phyloP scores from a whole-genome alignment of 2,113 vertebrate genomes.

The Acinonyx jubatus region DNA sequence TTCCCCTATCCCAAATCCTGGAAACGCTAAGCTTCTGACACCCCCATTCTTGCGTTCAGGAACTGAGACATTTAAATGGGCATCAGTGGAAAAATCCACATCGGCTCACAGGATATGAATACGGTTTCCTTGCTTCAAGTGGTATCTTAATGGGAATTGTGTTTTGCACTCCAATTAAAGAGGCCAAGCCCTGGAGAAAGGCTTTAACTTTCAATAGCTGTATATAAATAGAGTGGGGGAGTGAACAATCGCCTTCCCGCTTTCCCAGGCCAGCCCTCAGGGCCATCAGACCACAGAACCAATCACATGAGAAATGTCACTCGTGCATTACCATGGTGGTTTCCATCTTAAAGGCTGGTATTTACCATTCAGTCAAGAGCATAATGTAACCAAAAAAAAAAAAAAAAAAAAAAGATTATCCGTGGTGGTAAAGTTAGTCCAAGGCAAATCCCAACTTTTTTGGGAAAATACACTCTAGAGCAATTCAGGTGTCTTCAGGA shows the following conservation, averaged over 20 bases:
- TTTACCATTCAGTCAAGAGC: background rate
- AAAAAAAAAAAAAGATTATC: background rate
- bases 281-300: background rate
- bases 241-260: background rate
- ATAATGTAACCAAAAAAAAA: background rate
- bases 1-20: constrained; percentile 82
- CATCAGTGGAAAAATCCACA: constrained; percentile 82
- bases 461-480: background rate
- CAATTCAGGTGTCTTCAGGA: constrained; percentile 14
- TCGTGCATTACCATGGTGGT: background rate
- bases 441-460: background rate
- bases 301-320: background rate
- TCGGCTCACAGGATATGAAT: constrained; percentile 84
- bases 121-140: constrained; percentile 77
- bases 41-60: constrained; percentile 68
- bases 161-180: constrained; percentile 68
- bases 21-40: constrained; percentile 77
- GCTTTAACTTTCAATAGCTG: constrained; percentile 73
- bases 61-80: constrained; percentile 75
- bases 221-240: constrained; percentile 64
- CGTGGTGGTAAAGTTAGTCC: background rate
- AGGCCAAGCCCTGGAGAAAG: constrained; percentile 62
- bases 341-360: constrained; percentile 30
- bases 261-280: constrained; percentile 62
- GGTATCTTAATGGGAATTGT: constrained; percentile 80